Percentiles rank a stretch among this genome's conserved stretches.
Evolutionary conservation across 2,888 invertebrate species (phyloP).

Genomic region (Sericinus montela): DNA sequence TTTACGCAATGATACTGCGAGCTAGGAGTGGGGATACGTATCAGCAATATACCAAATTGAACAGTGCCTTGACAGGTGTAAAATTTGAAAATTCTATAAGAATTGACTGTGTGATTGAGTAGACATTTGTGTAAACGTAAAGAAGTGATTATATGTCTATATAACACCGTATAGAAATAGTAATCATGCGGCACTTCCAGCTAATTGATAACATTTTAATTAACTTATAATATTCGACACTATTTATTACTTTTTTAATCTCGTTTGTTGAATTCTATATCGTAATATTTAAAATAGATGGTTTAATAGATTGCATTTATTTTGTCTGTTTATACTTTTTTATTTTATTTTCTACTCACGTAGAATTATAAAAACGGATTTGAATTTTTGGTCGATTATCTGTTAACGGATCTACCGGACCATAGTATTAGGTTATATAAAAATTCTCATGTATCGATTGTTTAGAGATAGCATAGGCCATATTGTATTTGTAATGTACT

Average conservation of each 20-base stretch:
- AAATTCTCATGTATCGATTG: slow-evolving; percentile 24
- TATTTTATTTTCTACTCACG: slow-evolving; percentile 71
- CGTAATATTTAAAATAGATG: slow-evolving; percentile 65
- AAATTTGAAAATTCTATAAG: slow-evolving; percentile 53
- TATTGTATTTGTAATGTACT: slow-evolving; percentile 61
- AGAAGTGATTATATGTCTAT: slow-evolving; percentile 76
- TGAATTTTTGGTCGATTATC: slow-evolving; percentile 74
- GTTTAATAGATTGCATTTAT: slow-evolving; percentile 75
- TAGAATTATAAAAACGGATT: slow-evolving; percentile 54
- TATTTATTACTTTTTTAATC: slow-evolving; percentile 53
- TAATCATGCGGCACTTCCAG: slow-evolving; percentile 73
- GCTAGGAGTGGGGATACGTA: slow-evolving; percentile 75
- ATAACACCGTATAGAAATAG: slow-evolving; percentile 78
- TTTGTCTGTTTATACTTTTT: slow-evolving; percentile 72
- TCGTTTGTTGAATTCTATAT: slow-evolving; percentile 72
- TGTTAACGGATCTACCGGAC: slow-evolving; percentile 55
- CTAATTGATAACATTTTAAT: slow-evolving; percentile 60
- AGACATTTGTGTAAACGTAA: slow-evolving; percentile 45
- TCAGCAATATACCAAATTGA: slow-evolving; percentile 79
- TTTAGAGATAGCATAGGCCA: slow-evolving; percentile 61
- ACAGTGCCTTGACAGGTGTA: slow-evolving; percentile 72
- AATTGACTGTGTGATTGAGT: slow-evolving; percentile 50
- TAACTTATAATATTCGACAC: slow-evolving; percentile 52
- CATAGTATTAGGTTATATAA: slow-evolving; percentile 25
- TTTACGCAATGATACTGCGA: slow-evolving; percentile 68